Evolutionary conservation across 2,888 invertebrate species (phyloP).

Genomic region (Agapetus fuscipes): DNA sequence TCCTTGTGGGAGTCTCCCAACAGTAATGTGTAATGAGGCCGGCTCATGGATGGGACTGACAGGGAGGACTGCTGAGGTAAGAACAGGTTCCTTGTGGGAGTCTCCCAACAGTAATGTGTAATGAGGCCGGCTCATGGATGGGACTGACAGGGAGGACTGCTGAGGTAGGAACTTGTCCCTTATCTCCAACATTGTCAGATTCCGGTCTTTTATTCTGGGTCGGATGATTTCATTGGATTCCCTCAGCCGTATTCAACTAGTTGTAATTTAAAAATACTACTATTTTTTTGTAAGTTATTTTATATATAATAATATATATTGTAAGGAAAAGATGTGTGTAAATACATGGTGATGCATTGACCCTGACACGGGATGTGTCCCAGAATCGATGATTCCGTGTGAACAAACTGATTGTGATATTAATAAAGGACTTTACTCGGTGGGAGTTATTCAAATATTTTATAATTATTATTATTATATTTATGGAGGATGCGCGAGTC

Average conservation of each 20-base stretch:
- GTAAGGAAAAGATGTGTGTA: constrained; percentile 30
- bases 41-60: no score
- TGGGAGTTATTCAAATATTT: constrained; percentile 23
- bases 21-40: no score
- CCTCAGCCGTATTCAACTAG: constrained; percentile 17
- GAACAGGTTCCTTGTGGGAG: no score
- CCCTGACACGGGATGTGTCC: constrained; percentile 47
- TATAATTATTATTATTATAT: no score
- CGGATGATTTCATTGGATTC: constrained; percentile 15
- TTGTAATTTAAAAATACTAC: constrained; percentile 21
- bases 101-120: no score
- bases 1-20: no score
- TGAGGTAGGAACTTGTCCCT: no score
- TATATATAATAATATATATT: no score
- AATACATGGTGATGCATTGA: constrained; percentile 44
- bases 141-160: no score
- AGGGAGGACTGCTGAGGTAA: no score
- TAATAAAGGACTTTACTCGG: constrained; percentile 19
- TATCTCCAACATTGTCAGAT: no score
- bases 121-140: no score
- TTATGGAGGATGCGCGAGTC: constrained; percentile 31
- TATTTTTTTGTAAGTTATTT: constrained; percentile 23
- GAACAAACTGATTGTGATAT: constrained; percentile 23
- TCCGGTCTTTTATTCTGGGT: constrained; percentile 12
- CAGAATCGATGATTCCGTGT: constrained; percentile 22